Evolutionary conservation across 2,113 vertebrate species (phyloP).

Genomic region (Vidua macroura): DNA sequence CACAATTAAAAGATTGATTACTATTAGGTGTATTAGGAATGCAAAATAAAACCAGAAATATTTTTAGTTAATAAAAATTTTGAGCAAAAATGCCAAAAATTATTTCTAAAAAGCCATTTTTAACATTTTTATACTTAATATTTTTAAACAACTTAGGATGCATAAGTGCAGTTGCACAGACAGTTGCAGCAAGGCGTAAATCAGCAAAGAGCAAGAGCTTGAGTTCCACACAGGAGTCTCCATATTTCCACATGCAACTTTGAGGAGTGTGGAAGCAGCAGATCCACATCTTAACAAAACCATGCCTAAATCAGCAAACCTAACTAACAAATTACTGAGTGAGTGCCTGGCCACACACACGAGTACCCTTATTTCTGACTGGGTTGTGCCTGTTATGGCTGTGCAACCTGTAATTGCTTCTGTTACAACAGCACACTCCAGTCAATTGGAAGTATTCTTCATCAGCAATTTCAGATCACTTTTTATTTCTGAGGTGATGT

Average conservation of each 20-base stretch:
- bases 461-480: not conserved
- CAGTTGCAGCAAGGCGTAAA: not conserved
- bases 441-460: not conserved
- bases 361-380: not conserved
- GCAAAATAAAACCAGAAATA: not conserved
- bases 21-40: not conserved
- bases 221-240: not conserved
- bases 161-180: not conserved
- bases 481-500: not conserved
- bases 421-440: not conserved
- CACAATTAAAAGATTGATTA: not conserved
- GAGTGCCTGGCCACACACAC: fast-evolving
- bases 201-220: not conserved
- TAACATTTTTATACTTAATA: not conserved
- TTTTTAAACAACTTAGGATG: not conserved
- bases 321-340: not conserved
- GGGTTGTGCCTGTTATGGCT: not conserved
- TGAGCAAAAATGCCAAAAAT: not conserved
- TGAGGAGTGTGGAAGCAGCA: not conserved
- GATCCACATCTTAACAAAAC: not conserved
- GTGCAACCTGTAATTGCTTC: not conserved
- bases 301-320: not conserved
- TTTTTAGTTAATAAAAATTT: not conserved
- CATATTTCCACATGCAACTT: fast-evolving
- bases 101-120: not conserved